These are phyloP conservation scores for Cynoglossus semilaevis DNA, from an alignment of 2,113 vertebrate genomes.

Conservation along the genomic window DNA sequence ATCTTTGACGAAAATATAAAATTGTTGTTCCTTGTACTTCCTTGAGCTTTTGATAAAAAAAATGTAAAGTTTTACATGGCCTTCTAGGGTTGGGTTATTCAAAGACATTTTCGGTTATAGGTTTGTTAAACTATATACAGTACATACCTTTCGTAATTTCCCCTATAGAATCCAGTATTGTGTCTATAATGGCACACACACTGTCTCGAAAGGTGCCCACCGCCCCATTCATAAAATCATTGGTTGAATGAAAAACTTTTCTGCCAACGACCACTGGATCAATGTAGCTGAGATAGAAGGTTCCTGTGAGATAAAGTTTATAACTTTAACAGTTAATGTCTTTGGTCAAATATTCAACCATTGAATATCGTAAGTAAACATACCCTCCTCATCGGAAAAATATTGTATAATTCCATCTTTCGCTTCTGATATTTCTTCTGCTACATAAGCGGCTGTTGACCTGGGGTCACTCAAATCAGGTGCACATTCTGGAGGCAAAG, in stretches of 20 bases:
- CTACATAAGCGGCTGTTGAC: conserved; percentile 51
- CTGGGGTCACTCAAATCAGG: conserved; percentile 67
- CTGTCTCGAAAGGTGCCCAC: conserved; percentile 32
- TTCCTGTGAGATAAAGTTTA: conserved; percentile 42
- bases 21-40: background rate
- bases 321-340: too few species aligned
- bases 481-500: conserved; percentile 53
- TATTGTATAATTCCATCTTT: conserved; percentile 64
- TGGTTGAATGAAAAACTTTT: conserved; percentile 55
- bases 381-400: conserved; percentile 71
- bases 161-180: conserved; percentile 17
- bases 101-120: background rate
- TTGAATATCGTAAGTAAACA: background rate
- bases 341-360: too few species aligned
- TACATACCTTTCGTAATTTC: conserved; percentile 54
- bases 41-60: background rate
- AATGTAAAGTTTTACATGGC: too few species aligned
- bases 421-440: conserved; percentile 59
- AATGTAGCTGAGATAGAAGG: conserved; percentile 67
- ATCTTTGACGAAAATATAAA: too few species aligned
- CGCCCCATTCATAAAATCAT: conserved; percentile 44
- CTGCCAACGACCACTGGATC: conserved; percentile 66
- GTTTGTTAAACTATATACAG: background rate
- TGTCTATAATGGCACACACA: conserved; percentile 43
- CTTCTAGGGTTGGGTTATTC: too few species aligned